Evolutionary conservation across 2,797 vertebrate species (phyloP), one percentile per base, ranked within the genome.

Genomic region (Austrolebias charrua): DNA sequence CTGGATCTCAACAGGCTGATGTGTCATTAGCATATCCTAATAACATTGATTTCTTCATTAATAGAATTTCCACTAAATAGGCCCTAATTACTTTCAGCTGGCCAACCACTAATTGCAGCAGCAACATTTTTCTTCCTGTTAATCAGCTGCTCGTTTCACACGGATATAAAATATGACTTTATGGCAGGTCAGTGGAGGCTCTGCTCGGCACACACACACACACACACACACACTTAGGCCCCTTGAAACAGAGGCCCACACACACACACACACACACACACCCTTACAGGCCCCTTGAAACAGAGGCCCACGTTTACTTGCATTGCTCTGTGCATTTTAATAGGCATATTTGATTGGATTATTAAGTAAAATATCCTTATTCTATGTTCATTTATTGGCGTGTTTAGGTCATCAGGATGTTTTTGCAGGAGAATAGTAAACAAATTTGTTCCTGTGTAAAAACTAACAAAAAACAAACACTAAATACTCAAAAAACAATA

Each of bases 21-120:
- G 79, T 66, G 53, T 82, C 87, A 92, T 93, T 93, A 90, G 88
- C 92, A 93, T 93, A 92, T 91, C 85, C 85, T 90, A 86, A 93
- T 91, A 89, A 89, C 90, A 93, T 86, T 90, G 92, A 93, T 92
- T 92, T 88, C 82, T 88, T 92, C 86, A 93, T 93, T 93, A 93
- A 91, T 92, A 86, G 89, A 85, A 92, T 90, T 91, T 87, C 75
- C 87, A 84, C 89, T 91, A 92, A 93, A 89, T 91, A 89, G 87
- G 85, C 81, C 79, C 87, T 91, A 92, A 93, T 93, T 93, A 92
- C 69, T 91, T 93, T 92, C 87, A 89, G 84, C 83, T 86, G 86
- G 79, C 84, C 84, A 81, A 33, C 42, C 62, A 66, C 79, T 89
- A 84, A 90, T 89, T 88, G 82, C 78, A 75, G 63, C 77, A 63